Evolutionary conservation across 92 coral and sea anemone species (phyloP).

Genomic region (Heteractis magnifica): DNA sequence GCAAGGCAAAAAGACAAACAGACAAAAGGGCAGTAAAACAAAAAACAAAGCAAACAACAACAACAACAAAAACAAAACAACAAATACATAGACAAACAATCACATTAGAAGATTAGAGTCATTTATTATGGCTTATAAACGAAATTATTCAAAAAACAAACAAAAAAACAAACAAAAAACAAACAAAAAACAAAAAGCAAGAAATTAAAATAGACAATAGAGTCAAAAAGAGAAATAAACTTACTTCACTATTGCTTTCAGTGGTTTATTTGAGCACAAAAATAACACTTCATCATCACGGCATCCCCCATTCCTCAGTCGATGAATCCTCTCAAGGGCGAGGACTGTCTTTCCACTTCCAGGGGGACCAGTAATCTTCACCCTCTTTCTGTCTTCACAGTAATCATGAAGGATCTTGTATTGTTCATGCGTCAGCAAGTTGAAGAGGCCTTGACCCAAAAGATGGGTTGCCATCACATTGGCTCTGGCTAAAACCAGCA

Average conservation of each 20-base stretch:
- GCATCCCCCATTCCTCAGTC: neutral
- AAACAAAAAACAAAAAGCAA: neutral
- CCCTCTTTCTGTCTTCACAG: neutral
- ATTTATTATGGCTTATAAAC: no score
- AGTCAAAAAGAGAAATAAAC: neutral
- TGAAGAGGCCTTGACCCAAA: neutral
- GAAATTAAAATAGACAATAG: neutral
- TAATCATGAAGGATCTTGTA: constrained; percentile 6
- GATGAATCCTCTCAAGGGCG: constrained; percentile 21
- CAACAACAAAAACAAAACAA: no score
- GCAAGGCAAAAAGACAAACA: no score
- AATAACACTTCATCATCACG: constrained; percentile 1
- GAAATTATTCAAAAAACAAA: no score
- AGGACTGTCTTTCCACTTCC: constrained; percentile 35
- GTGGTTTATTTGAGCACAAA: constrained; percentile 19
- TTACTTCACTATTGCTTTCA: constrained; percentile 22
- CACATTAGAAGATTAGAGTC: no score
- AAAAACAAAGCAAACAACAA: no score
- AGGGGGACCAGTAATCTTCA: constrained; percentile 22
- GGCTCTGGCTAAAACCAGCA: constrained; percentile 12
- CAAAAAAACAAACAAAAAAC: no score
- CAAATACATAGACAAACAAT: no score
- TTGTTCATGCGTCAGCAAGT: constrained; percentile 20
- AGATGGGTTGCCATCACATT: neutral
- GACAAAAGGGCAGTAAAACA: no score